A percentile compares a stretch with the other conserved stretches of the same genome.
phyloP scores from a whole-genome alignment of 2,113 vertebrate genomes.

The Ctenomys sociabilis region DNA sequence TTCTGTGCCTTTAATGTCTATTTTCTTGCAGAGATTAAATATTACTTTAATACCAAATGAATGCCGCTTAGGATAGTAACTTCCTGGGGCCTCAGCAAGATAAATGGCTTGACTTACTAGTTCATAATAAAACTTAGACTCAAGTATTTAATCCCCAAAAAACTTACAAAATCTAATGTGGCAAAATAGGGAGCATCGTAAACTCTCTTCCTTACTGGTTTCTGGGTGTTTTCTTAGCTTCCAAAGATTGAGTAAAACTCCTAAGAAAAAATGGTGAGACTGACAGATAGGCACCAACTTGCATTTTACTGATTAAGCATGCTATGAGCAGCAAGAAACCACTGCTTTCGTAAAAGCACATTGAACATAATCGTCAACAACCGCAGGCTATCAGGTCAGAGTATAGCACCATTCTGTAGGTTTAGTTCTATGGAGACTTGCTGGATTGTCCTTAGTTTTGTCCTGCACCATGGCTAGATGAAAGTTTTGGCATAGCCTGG shows the following conservation, averaged over 20 bases:
- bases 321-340: background rate
- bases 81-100: background rate
- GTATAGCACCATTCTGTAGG: background rate
- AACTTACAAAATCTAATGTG: background rate
- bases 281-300: background rate
- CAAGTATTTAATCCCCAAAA: background rate
- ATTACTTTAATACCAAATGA: background rate
- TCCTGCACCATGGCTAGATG: no score
- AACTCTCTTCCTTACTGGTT: background rate
- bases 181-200: background rate
- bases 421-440: background rate
- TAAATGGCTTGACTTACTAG: background rate
- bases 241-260: background rate
- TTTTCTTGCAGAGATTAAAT: conserved; percentile 23
- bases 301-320: conserved; percentile 32
- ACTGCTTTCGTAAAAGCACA: background rate
- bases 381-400: background rate
- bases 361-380: background rate
- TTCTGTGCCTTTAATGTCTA: conserved; percentile 6
- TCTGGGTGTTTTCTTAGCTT: background rate
- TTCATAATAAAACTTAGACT: conserved; percentile 10
- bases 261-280: background rate
- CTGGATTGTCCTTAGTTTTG: background rate
- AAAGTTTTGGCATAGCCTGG: background rate
- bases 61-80: background rate